Conservation (phyloP, 2,888 invertebrate genomes). For the Amiota minor region DNA sequence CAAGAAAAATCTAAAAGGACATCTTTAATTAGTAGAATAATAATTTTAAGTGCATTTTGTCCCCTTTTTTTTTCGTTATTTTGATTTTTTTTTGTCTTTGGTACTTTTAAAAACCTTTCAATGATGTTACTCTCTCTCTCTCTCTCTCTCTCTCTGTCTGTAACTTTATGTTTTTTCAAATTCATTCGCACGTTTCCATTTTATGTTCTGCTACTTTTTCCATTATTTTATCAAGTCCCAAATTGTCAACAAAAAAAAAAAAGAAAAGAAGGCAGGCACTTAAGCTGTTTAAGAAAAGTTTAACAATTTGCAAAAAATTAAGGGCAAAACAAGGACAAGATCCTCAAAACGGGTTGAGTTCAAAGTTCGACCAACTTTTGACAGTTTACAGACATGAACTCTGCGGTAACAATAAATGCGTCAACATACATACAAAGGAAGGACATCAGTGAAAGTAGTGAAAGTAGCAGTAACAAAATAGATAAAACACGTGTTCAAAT, state of each 20-base stretch:
- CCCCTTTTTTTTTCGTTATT: slow-evolving; percentile 19
- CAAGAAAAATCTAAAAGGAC: neutral
- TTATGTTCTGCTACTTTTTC: neutral
- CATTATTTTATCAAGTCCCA: neutral
- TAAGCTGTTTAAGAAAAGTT: no score
- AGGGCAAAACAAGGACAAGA: no score
- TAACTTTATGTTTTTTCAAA: neutral
- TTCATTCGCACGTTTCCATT: neutral
- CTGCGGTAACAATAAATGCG: neutral
- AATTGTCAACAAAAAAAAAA: no score
- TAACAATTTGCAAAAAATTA: no score
- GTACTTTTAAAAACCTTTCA: no score
- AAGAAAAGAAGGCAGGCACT: no score
- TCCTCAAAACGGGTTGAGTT: neutral
- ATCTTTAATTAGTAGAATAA: slow-evolving; percentile 48
- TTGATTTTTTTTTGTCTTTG: no score
- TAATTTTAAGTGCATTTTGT: slow-evolving; percentile 39
- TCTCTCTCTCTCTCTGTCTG: neutral
- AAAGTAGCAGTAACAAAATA: neutral
- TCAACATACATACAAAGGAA: neutral
- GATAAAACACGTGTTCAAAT: slow-evolving; percentile 14
- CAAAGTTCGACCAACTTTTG: neutral
- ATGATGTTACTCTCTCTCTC: no score
- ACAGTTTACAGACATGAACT: no score
- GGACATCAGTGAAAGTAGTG: neutral